phyloP scores from a whole-genome alignment of 1,140 invertebrate species.

The Dendrolimus punctatus region DNA sequence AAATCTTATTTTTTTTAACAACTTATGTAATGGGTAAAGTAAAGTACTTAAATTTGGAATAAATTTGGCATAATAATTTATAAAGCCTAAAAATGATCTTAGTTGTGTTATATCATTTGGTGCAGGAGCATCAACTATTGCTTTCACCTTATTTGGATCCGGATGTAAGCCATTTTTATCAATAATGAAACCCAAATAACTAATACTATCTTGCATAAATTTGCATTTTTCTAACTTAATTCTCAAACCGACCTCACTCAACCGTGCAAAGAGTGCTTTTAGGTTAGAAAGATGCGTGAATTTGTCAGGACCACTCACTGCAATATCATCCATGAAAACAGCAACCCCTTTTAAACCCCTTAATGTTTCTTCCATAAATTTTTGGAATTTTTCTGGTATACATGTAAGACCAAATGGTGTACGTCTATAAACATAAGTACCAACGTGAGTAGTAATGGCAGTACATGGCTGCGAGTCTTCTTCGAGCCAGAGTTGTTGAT shows the following conservation, averaged over 20 bases:
- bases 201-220: no score
- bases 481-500: not conserved
- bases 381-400: no score
- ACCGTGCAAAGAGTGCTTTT: not conserved
- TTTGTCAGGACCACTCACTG: not conserved
- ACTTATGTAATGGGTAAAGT: constrained; percentile 20
- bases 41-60: constrained; percentile 17
- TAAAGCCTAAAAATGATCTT: constrained; percentile 20
- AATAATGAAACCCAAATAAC: no score
- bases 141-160: not conserved
- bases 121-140: not conserved
- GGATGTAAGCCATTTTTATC: not conserved
- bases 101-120: not conserved
- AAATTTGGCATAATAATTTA: constrained; percentile 34
- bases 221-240: not conserved
- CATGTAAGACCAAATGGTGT: no score
- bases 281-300: not conserved
- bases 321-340: not conserved
- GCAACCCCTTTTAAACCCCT: not conserved
- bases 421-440: not conserved
- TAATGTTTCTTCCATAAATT: not conserved
- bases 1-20: not conserved
- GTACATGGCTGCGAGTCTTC: not conserved
- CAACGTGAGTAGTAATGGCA: not conserved
- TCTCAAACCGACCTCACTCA: not conserved